Percentiles rank a stretch among this genome's conserved stretches.
These are phyloP conservation scores for Drosophila ambigua DNA, from an alignment of 1,140 invertebrate species.

Conservation along the genomic window DNA sequence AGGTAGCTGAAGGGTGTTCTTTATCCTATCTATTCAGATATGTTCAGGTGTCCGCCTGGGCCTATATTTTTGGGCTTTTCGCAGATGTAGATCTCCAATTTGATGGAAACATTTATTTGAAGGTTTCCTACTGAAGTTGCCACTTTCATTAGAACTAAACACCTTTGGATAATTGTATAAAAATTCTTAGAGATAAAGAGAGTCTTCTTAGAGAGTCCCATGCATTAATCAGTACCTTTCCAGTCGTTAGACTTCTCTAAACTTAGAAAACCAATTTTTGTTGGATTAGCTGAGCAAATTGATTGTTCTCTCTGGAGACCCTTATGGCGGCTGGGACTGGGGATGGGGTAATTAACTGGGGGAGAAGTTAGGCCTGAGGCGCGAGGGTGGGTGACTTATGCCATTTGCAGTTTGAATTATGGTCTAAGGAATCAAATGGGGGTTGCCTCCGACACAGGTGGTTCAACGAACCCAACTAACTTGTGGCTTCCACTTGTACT, in stretches of 20 bases:
- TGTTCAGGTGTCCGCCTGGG: too few species aligned
- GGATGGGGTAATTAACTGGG: constrained; percentile 40
- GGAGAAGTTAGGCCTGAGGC: constrained; percentile 6
- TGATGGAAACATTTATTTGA: too few species aligned
- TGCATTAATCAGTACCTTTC: too few species aligned
- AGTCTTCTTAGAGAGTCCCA: too few species aligned
- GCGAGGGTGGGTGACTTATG: constrained; percentile 48
- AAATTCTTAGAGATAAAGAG: too few species aligned
- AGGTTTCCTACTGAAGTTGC: too few species aligned
- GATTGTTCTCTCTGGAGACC: constrained; percentile 34
- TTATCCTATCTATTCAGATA: neutral
- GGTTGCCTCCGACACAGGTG: constrained; percentile 39
- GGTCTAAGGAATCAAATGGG: constrained; percentile 55
- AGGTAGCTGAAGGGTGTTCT: neutral
- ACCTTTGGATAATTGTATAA: too few species aligned
- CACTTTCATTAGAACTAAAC: too few species aligned
- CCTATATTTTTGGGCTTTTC: too few species aligned
- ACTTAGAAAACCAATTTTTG: constrained; percentile 22
- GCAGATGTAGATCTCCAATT: too few species aligned
- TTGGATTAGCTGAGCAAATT: constrained; percentile 47
- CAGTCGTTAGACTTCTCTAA: too few species aligned
- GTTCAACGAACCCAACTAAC: constrained; percentile 20
- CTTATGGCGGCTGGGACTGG: constrained; percentile 16
- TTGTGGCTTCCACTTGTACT: constrained; percentile 1
- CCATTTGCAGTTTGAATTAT: constrained; percentile 45